A percentile compares a stretch with the other conserved stretches of the same genome.
Evolutionary conservation across 30 jellyfish, hydroid and myxozoan genomes (phyloP).

Genomic region (Pseudorhiza aurosa): DNA sequence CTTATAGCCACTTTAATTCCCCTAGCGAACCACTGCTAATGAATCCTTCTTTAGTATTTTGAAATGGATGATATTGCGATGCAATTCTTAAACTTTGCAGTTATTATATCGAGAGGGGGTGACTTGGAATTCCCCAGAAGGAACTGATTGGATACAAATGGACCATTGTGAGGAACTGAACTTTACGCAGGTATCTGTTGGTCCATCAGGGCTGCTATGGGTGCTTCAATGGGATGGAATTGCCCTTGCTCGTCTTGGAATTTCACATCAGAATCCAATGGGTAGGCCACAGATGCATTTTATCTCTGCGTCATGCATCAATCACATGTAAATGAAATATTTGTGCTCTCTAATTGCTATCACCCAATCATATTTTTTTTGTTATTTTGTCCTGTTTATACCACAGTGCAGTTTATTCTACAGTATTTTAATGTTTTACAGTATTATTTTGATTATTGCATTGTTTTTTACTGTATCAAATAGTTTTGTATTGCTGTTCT

Average conservation of each 20-base stretch:
- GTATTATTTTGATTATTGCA: too few species aligned
- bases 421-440: too few species aligned
- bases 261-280: constrained; percentile 74
- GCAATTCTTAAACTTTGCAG: constrained; percentile 21
- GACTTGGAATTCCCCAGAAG: constrained; percentile 75
- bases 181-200: constrained; percentile 79
- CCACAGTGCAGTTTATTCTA: too few species aligned
- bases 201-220: constrained; percentile 94
- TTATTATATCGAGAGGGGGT: constrained; percentile 80
- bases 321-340: too few species aligned
- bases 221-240: constrained; percentile 94
- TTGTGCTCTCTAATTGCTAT: too few species aligned
- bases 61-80: too few species aligned
- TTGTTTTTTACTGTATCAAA: too few species aligned
- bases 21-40: too few species aligned
- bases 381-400: too few species aligned
- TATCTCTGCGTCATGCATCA: background rate
- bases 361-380: background rate
- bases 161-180: constrained; percentile 69
- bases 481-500: too few species aligned
- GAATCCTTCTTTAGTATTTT: too few species aligned
- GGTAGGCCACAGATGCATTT: constrained; percentile 41
- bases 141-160: constrained; percentile 72
- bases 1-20: too few species aligned
- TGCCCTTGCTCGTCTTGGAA: constrained; percentile 78